Evolutionary conservation across 2,113 vertebrate genomes (phyloP), one percentile per base, ranked within the genome.

Genomic region (Dendropsophus ebraccatus): DNA sequence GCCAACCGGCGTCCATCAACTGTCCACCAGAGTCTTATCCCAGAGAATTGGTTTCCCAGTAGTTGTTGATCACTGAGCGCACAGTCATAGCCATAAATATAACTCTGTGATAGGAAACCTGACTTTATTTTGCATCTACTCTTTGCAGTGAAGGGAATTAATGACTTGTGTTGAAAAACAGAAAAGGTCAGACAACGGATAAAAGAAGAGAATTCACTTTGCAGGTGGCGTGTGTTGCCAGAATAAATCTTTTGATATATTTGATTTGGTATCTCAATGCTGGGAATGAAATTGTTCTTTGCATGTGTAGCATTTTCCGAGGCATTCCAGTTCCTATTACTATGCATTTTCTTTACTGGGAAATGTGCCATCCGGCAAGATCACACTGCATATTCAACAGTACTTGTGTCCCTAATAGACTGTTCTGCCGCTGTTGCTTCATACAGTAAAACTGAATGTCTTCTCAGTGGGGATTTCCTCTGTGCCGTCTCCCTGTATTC

Each of bases 331-430:
- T 74, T 69, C 65, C 52, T 47, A 73, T 84, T 82, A 81, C 70
- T 41, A 72, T 62, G 25, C 76, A 70, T 62, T 41, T 67, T 73
- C 30, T 56, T 70, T 19, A 21, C 87, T 81, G 77, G 81, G 84
- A 79, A 76, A 17, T 21, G 23, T 78, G 81, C 88, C 88, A 67
- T 73, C 67, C 72, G 35, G 65, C 28, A 11, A 85, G 32, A 52
- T 30, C 47, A 79, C 47, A 56, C 49, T 21, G 65, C 45, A 74
- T 45, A 84, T 87, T 80, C 67, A 79, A 81, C 65, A 78, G 35
- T 41, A 78, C 73, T 81, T 58, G 76, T 86, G 84, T 79, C 84
- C 76, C 65, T 86, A 80, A 86, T 86, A 86, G 84, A 80, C 76
- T 86, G 21, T 32, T 79, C 35, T 81, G 76, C 73, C 19, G 49